Evolutionary conservation across 2,113 vertebrate species (phyloP).

Genomic region (Mastomys coucha): DNA sequence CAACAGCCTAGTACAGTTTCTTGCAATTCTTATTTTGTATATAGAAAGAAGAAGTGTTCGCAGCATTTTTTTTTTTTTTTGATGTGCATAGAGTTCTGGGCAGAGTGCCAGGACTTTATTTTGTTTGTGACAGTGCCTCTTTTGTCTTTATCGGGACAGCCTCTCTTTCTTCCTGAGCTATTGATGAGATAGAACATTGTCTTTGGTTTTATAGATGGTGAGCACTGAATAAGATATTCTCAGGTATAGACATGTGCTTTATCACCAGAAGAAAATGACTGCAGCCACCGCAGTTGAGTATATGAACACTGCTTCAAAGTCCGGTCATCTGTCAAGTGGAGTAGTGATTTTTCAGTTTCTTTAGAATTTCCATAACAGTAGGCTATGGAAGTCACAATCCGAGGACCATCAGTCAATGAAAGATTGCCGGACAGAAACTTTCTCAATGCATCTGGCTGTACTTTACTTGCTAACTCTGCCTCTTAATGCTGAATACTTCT

Average conservation of each 20-base stretch:
- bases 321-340: slow-evolving; percentile 33
- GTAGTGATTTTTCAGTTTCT: slow-evolving; percentile 48
- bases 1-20: background rate
- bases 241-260: slow-evolving; percentile 37
- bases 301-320: background rate
- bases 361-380: slow-evolving; percentile 39
- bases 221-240: slow-evolving; percentile 60
- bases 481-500: background rate
- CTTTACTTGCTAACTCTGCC: background rate
- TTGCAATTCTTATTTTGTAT: slow-evolving; percentile 26
- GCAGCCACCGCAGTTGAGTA: background rate
- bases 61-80: background rate
- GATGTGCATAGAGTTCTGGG: slow-evolving; percentile 31
- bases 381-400: slow-evolving; percentile 15
- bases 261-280: slow-evolving; percentile 63
- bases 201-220: slow-evolving; percentile 64
- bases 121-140: background rate
- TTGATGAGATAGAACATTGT: slow-evolving; percentile 49
- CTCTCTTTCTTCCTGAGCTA: slow-evolving; percentile 54
- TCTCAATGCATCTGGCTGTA: background rate
- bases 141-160: background rate
- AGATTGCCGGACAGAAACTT: background rate
- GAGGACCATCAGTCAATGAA: background rate
- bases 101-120: slow-evolving; percentile 10
- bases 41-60: background rate